Evolutionary conservation across 2,113 vertebrate genomes (phyloP).

Genomic region (Limanda limanda): DNA sequence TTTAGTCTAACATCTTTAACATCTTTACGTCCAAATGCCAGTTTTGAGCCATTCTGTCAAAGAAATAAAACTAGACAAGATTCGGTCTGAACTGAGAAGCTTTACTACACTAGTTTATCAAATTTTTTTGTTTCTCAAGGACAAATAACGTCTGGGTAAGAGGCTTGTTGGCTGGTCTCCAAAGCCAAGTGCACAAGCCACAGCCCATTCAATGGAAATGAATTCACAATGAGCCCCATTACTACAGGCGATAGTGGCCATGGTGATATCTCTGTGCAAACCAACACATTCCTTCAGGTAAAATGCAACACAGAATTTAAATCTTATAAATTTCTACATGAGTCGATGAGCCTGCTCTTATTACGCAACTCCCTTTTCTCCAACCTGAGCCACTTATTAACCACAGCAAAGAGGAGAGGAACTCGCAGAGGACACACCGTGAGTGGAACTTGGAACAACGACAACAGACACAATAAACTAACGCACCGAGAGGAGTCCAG

Average conservation of each 20-base stretch:
- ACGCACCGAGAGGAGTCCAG: not conserved
- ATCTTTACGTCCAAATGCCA: not conserved
- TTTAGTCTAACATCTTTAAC: too few relatives aligned
- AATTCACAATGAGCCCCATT: conserved; percentile 10
- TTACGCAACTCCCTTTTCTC: too few relatives aligned
- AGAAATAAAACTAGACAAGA: not conserved
- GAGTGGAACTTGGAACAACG: not conserved
- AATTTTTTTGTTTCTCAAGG: not conserved
- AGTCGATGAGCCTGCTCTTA: too few relatives aligned
- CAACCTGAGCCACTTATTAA: too few relatives aligned
- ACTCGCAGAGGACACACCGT: not conserved
- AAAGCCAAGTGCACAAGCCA: conserved; percentile 3
- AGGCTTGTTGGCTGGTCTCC: not conserved
- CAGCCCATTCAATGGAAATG: not conserved
- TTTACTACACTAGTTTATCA: not conserved
- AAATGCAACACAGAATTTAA: not conserved
- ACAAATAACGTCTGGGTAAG: conserved; percentile 7
- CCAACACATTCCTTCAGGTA: not conserved
- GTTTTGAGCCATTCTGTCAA: not conserved
- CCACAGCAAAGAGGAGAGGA: not conserved
- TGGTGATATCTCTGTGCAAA: not conserved
- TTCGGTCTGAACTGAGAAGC: not conserved
- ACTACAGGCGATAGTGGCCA: conserved; percentile 2
- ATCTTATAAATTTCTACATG: too few relatives aligned
- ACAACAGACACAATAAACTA: too few relatives aligned